Base-by-base conservation (phyloP, 2,888 invertebrate genomes). In the Reticulitermes lucifugus region DNA sequence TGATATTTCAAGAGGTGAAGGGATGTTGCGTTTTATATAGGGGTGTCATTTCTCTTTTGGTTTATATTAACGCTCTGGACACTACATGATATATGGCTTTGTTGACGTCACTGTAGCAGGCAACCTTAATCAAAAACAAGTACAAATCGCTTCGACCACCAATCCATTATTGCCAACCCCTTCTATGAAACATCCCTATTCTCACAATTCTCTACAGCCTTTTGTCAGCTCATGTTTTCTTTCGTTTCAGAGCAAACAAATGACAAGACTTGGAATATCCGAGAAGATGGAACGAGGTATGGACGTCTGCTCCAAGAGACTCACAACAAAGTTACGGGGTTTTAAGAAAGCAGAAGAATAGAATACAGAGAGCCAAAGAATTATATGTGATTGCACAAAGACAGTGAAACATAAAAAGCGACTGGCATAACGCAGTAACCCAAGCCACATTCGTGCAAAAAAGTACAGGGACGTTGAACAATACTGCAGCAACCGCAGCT, bases 221-320 rank as follows among this genome's bases (percentile, higher is more conserved):
- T 65, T 65, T 65, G n/a, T 65, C n/a, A 65, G 35, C 7, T 73
- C 4, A 9, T 41, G 10, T 73, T 21, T 73, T 12, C 21, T 73
- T 73, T 73, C 73, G 7, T 73, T 73, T 73, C 73, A 73, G 73
- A 73, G 5, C 35, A 73, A 65, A 65, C 25, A 65, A 25, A n/a
- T 25, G n/a, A 65, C 65, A 65, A 65, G n/a, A 25, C 12, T n/a
- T 9, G 65, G 65, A 65, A 9, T n/a, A 25, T 2, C n/a, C 25
- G 2, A 65, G 65, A 65, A 65, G 25, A 65, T 2, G n/a, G 25
- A 65, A 55, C 18, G 18, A 55, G 65, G 12, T 25, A 25, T 65
- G 65, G n/a, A 14, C n/a, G 4, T 25, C 25, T n/a, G 2, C 0
- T 10, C 7, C 65, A 25, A 65, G n/a, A 46, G 12, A 65, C 7